A percentile compares a stretch with the other conserved stretches of the same genome.
Conservation (phyloP, 53 echinoderm and acorn worm genomes). For the Paracentrotus lividus region DNA sequence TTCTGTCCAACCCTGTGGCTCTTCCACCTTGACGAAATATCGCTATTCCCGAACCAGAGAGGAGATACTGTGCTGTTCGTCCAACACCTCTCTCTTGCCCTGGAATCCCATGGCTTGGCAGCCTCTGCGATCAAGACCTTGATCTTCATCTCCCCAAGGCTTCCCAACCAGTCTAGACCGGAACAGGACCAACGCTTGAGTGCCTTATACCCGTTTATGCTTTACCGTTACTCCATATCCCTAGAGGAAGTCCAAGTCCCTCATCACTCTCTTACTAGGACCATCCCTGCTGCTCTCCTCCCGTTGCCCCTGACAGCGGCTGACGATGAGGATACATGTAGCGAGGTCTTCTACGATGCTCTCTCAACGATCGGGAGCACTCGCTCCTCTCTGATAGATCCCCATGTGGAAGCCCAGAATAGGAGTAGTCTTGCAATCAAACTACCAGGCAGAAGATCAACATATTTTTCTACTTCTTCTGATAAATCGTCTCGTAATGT, state of each 20-base stretch:
- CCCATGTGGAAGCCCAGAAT: neutral
- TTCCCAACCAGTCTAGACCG: neutral
- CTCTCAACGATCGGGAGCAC: slow-evolving; percentile 41
- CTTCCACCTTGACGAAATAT: slow-evolving; percentile 39
- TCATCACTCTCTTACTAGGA: neutral
- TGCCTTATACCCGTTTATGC: slow-evolving; percentile 42
- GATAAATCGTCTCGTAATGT: neutral
- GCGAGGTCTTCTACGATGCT: slow-evolving; percentile 66
- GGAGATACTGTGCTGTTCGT: slow-evolving; percentile 59
- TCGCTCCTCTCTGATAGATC: slow-evolving; percentile 49
- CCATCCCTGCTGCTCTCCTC: slow-evolving; percentile 18
- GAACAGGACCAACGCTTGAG: slow-evolving; percentile 3
- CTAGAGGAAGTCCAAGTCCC: slow-evolving; percentile 61
- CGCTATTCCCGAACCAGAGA: slow-evolving; percentile 55
- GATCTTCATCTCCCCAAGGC: neutral
- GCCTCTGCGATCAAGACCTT: neutral
- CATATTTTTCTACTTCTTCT: slow-evolving; percentile 14
- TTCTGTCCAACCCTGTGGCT: neutral
- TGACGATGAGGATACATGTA: slow-evolving; percentile 57
- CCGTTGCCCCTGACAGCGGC: neutral
- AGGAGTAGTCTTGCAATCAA: neutral
- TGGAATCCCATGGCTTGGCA: slow-evolving; percentile 22
- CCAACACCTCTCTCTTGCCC: slow-evolving; percentile 63
- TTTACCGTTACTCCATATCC: slow-evolving; percentile 71
- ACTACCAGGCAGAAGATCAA: neutral